Evolutionary conservation across 2,888 invertebrate genomes (phyloP).

Genomic region (Hirtodrosophila duncani): DNA sequence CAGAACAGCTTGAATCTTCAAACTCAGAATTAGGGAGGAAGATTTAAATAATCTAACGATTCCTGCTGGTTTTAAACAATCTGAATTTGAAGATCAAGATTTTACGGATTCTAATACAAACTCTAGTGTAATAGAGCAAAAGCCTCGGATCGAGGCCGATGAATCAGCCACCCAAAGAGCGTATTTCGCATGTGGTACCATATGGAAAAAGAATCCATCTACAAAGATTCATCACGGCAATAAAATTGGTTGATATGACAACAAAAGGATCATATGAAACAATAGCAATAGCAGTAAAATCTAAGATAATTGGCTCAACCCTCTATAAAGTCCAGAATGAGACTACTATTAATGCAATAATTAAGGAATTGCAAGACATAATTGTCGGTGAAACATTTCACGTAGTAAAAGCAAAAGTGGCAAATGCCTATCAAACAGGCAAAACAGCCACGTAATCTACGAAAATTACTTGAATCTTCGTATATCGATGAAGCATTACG

Average conservation of each 20-base stretch:
- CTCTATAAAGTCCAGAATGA: not conserved
- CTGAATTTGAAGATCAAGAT: conserved; percentile 1
- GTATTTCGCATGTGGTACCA: conserved; percentile 4
- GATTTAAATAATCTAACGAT: conserved; percentile 1
- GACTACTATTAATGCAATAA: not conserved
- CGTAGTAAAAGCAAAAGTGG: not conserved
- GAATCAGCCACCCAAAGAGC: conserved; percentile 1
- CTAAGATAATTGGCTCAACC: not conserved
- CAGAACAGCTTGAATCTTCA: too few relatives aligned
- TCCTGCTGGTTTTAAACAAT: not conserved
- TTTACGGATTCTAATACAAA: not conserved
- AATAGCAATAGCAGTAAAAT: not conserved
- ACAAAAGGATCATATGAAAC: not conserved
- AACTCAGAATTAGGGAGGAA: not conserved
- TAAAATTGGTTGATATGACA: not conserved
- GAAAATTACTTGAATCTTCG: conserved; percentile 3
- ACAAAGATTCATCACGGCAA: not conserved
- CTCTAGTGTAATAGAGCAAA: not conserved
- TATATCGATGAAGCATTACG: not conserved
- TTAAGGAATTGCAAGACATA: not conserved
- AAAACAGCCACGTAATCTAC: not conserved
- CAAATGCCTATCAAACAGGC: not conserved
- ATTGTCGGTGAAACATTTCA: not conserved
- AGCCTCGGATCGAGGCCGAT: conserved; percentile 6
- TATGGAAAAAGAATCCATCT: conserved; percentile 5